Conservation (phyloP, 2,797 vertebrate genomes). For the Chelon auratus region DNA sequence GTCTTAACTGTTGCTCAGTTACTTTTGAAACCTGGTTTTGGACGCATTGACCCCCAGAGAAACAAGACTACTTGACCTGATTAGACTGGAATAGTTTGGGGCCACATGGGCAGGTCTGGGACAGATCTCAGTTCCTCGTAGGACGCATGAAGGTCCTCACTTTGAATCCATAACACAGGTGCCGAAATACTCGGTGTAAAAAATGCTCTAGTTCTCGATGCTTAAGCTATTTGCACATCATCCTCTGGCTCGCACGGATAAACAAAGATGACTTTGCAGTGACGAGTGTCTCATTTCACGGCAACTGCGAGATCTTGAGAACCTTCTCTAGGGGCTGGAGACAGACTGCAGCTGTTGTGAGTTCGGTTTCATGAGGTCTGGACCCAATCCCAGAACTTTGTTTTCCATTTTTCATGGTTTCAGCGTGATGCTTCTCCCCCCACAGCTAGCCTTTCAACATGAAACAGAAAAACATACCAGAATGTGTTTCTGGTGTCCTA, state of each 20-base stretch:
- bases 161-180: not conserved
- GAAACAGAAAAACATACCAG: slow-evolving; percentile 39
- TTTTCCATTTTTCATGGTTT: slow-evolving; percentile 74
- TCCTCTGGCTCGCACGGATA: slow-evolving; percentile 18
- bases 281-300: slow-evolving; percentile 55
- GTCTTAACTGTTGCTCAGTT: too few relatives aligned
- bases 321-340: slow-evolving; percentile 40
- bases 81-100: not conserved
- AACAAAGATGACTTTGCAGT: slow-evolving; percentile 18
- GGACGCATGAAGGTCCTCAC: not conserved
- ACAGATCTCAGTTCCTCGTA: not conserved
- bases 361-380: slow-evolving; percentile 78
- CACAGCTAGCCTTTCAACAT: slow-evolving; percentile 47
- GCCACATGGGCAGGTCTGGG: not conserved
- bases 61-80: not conserved
- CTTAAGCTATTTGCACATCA: not conserved
- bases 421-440: slow-evolving; percentile 44
- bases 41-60: not conserved
- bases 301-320: slow-evolving; percentile 56
- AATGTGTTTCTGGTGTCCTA: slow-evolving; percentile 44
- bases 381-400: slow-evolving; percentile 71
- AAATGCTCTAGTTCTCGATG: not conserved
- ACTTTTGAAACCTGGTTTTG: too few relatives aligned
- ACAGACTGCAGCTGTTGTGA: slow-evolving; percentile 77
- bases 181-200: not conserved